Evolutionary conservation across 2,797 vertebrate genomes (phyloP).

Genomic region (Emys orbicularis): DNA sequence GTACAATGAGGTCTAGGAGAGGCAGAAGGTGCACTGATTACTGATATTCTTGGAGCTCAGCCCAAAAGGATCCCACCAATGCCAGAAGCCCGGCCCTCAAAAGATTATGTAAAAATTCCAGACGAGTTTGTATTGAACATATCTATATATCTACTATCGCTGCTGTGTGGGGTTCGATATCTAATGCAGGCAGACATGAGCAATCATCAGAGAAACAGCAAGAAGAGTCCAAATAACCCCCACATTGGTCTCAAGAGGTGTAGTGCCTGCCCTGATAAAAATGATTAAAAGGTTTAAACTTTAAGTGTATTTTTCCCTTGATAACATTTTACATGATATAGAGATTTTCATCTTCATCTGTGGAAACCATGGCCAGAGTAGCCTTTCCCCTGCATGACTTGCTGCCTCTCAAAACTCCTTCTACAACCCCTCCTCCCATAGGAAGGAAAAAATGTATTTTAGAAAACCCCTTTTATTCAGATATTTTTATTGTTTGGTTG

Average conservation of each 20-base stretch:
- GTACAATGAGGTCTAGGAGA: background rate
- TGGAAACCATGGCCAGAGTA: background rate
- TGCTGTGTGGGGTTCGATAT: no score
- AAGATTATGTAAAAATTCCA: background rate
- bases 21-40: accelerated
- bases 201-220: no score
- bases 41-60: no score
- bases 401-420: background rate
- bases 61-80: background rate
- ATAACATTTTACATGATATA: background rate
- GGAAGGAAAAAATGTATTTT: accelerated
- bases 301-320: background rate
- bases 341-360: conserved; percentile 7
- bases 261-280: background rate
- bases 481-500: background rate
- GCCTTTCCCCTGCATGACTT: background rate
- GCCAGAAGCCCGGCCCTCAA: background rate
- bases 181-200: no score
- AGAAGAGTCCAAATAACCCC: no score
- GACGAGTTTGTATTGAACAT: background rate
- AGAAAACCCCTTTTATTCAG: background rate
- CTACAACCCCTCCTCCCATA: background rate
- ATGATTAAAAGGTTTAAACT: background rate
- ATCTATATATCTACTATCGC: no score
- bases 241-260: no score